Evolutionary conservation across 1,140 invertebrate species (phyloP).

Genomic region (Drosophila nigromelanica): DNA sequence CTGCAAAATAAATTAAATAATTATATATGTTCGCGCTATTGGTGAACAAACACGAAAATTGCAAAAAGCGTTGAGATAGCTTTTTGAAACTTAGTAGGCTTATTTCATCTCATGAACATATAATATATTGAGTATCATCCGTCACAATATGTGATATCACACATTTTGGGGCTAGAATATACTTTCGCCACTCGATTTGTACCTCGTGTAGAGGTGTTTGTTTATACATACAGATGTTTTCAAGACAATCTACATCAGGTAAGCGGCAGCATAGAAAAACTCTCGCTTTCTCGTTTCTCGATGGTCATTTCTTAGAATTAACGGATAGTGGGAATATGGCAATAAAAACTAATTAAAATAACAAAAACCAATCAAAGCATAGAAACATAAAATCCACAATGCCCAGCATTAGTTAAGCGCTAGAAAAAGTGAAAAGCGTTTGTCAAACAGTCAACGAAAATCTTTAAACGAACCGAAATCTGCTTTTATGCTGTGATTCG

Average conservation of each 20-base stretch:
- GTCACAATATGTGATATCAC: too few species aligned
- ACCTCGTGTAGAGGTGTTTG: too few species aligned
- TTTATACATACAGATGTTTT: neutral
- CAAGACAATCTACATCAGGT: neutral
- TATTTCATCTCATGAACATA: too few species aligned
- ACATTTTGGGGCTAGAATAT: too few species aligned
- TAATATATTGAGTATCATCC: too few species aligned
- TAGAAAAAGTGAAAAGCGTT: slow-evolving; percentile 53
- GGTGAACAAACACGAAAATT: too few species aligned
- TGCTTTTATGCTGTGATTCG: slow-evolving; percentile 21
- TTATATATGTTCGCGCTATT: too few species aligned
- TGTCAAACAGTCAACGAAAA: slow-evolving; percentile 37
- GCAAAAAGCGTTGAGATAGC: too few species aligned
- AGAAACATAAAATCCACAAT: slow-evolving; percentile 28
- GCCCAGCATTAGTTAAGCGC: neutral
- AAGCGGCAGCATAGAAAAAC: slow-evolving; percentile 33
- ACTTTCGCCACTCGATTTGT: too few species aligned
- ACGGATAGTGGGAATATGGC: slow-evolving; percentile 23
- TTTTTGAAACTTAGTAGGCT: too few species aligned
- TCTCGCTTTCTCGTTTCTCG: slow-evolving; percentile 47
- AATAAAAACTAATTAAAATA: slow-evolving; percentile 61
- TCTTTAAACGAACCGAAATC: slow-evolving; percentile 19
- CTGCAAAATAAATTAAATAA: too few species aligned
- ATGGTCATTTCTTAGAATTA: slow-evolving; percentile 28
- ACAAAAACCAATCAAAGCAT: slow-evolving; percentile 53